Conservation (phyloP, 2,888 invertebrate species). For the Neria commutata region DNA sequence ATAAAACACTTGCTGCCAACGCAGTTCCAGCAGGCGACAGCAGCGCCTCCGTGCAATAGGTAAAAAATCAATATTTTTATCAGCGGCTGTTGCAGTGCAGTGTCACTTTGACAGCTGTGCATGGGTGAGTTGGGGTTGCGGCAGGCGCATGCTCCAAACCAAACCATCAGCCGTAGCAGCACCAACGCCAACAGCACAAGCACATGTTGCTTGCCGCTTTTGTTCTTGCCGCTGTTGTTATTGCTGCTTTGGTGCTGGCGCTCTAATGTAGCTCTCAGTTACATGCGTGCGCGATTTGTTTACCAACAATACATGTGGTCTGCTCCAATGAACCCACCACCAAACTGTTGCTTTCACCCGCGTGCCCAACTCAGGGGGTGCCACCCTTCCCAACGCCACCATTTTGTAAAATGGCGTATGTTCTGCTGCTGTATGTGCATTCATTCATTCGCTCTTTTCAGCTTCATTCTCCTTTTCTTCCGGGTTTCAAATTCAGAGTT, state of each 20-base stretch:
- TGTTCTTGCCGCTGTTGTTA: no score
- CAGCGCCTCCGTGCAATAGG: background rate
- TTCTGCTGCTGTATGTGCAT: no score
- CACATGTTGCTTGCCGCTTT: constrained; percentile 1
- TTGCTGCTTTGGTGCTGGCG: background rate
- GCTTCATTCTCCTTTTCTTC: no score
- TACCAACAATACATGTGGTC: background rate
- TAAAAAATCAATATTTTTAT: background rate
- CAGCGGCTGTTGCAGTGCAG: background rate
- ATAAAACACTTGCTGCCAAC: background rate
- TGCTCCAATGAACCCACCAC: no score
- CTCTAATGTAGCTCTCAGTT: background rate
- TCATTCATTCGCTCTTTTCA: no score
- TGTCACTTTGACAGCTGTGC: background rate
- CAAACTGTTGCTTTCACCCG: no score
- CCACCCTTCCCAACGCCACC: no score
- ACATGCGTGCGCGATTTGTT: background rate
- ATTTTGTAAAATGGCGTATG: no score
- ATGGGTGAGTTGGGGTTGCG: no score
- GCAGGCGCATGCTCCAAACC: background rate
- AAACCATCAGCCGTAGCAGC: no score
- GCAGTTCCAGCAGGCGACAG: background rate
- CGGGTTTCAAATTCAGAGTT: no score
- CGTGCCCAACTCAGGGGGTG: no score
- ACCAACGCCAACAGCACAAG: background rate